Conservation (phyloP, 2,113 vertebrate genomes). For the Anser brachyrhynchus region DNA sequence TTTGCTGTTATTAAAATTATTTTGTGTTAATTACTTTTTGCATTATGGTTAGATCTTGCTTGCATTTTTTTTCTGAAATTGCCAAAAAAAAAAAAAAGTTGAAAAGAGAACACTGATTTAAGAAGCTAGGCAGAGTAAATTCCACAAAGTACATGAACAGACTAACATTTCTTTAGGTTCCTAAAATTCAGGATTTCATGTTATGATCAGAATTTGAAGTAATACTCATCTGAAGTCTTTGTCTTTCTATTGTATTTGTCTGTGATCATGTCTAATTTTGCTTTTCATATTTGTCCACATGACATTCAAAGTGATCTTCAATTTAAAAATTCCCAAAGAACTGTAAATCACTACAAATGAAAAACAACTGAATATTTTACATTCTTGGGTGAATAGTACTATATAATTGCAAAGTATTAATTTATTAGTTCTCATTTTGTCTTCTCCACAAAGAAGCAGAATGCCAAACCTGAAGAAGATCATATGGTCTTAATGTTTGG, state of each 20-base stretch:
- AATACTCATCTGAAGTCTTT: not conserved
- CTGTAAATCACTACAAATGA: not conserved
- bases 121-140: not conserved
- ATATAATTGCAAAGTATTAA: not conserved
- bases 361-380: not conserved
- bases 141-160: not conserved
- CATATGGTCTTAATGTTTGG: not conserved
- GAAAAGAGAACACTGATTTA: not conserved
- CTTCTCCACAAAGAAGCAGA: not conserved
- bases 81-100: not conserved
- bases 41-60: not conserved
- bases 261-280: not conserved
- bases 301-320: not conserved
- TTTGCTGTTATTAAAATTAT: not conserved
- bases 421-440: not conserved
- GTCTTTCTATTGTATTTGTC: not conserved
- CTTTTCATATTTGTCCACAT: not conserved
- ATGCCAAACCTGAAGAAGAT: not conserved
- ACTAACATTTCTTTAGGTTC: not conserved
- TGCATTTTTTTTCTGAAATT: not conserved
- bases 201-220: not conserved
- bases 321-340: not conserved
- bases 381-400: not conserved
- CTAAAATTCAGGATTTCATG: not conserved
- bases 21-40: not conserved